Percentiles rank a stretch among this genome's conserved stretches.
phyloP scores from a whole-genome alignment of 2,797 vertebrate genomes.

The Phaenicophaeus curvirostris region DNA sequence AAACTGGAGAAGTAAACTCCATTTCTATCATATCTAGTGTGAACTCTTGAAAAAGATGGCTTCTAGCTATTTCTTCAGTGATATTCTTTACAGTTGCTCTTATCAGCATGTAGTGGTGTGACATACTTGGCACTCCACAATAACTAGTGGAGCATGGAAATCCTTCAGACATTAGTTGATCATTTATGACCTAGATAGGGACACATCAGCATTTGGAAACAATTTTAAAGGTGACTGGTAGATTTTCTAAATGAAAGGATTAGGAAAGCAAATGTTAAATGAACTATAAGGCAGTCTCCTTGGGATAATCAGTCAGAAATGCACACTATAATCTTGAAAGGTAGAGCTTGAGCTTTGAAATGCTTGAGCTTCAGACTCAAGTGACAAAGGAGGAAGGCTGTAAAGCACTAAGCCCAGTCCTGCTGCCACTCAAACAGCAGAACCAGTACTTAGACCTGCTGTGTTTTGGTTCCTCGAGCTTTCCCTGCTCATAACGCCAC shows the following conservation, averaged over 20 bases:
- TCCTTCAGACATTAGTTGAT: background rate
- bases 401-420: background rate
- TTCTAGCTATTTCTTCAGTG: background rate
- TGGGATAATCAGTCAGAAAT: background rate
- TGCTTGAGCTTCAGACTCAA: background rate
- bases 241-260: background rate
- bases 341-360: background rate
- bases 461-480: background rate
- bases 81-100: background rate
- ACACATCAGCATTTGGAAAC: background rate
- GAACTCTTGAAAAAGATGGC: background rate
- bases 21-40: background rate
- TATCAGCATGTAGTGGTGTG: background rate
- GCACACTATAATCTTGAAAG: background rate
- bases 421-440: background rate
- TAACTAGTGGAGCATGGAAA: background rate
- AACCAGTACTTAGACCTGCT: background rate
- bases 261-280: background rate
- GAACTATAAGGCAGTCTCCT: background rate
- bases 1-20: background rate
- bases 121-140: background rate
- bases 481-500: slow-evolving; percentile 24
- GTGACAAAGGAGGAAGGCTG: background rate
- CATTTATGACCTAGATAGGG: background rate
- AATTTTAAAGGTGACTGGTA: background rate